Conservation (phyloP, 1,140 invertebrate species). For the Drosophila oshimai region DNA sequence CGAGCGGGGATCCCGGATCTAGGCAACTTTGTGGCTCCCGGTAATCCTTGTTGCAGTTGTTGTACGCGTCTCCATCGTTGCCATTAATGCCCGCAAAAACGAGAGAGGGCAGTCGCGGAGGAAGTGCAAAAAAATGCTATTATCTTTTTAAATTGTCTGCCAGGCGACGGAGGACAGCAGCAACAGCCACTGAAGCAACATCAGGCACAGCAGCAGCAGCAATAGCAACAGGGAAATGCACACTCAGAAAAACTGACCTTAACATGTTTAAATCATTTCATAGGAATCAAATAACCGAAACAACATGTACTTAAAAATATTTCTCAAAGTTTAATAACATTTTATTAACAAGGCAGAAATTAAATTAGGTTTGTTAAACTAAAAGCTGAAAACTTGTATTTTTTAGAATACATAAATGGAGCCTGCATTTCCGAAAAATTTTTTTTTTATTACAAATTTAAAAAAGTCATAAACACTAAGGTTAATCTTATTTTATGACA, state of each 20-base stretch:
- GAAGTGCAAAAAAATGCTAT: constrained; percentile 56
- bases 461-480: too few relatives aligned
- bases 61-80: constrained; percentile 43
- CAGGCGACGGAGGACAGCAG: constrained; percentile 37
- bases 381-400: too few relatives aligned
- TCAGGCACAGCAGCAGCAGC: constrained; percentile 5
- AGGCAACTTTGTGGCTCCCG: constrained; percentile 47
- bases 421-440: too few relatives aligned
- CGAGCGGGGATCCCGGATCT: constrained; percentile 1
- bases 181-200: neutral
- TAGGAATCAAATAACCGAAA: too few relatives aligned
- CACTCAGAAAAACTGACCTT: neutral
- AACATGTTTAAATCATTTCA: neutral
- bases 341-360: too few relatives aligned
- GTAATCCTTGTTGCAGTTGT: constrained; percentile 71
- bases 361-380: too few relatives aligned
- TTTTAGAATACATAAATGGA: too few relatives aligned
- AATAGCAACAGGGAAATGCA: constrained; percentile 9
- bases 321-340: too few relatives aligned
- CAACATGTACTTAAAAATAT: too few relatives aligned
- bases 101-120: neutral
- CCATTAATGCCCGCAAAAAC: constrained; percentile 46
- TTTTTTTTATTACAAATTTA: too few relatives aligned
- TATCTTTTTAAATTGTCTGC: constrained; percentile 78
- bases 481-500: too few relatives aligned